phyloP scores from a whole-genome alignment of 1,140 invertebrate species.

The Phymorhynchus buccinoides region DNA sequence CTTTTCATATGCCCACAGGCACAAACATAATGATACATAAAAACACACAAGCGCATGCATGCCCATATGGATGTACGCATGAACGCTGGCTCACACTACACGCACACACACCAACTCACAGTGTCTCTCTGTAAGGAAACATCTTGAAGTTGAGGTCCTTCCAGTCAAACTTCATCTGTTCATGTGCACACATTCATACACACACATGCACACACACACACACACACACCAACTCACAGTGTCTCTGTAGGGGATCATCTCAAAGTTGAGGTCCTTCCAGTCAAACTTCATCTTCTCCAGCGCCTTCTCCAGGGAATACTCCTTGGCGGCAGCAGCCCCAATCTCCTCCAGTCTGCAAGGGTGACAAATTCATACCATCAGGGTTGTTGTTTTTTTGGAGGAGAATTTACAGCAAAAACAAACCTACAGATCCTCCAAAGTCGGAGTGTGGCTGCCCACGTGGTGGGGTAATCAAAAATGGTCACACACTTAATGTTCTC shows the following conservation, averaged over 20 bases:
- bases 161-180: conserved; percentile 54
- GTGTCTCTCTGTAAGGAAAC: conserved; percentile 79
- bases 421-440: too few relatives aligned
- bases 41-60: too few relatives aligned
- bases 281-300: conserved; percentile 74
- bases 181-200: background rate
- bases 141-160: conserved; percentile 72
- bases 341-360: conserved; percentile 72
- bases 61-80: too few relatives aligned
- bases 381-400: too few relatives aligned
- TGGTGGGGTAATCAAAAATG: too few relatives aligned
- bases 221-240: conserved; percentile 63
- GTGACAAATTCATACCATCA: too few relatives aligned
- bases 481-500: too few relatives aligned
- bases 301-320: conserved; percentile 73
- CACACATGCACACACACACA: background rate
- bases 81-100: too few relatives aligned
- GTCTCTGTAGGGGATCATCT: conserved; percentile 78
- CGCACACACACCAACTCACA: conserved; percentile 68
- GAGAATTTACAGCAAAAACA: too few relatives aligned
- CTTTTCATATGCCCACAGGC: too few relatives aligned
- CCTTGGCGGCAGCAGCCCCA: conserved; percentile 72
- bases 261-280: conserved; percentile 73
- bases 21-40: too few relatives aligned
- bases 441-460: too few relatives aligned